Evolutionary conservation across 2,888 invertebrate species (phyloP), one percentile per base, ranked within the genome.

Genomic region (Drosophila paramelanica): DNA sequence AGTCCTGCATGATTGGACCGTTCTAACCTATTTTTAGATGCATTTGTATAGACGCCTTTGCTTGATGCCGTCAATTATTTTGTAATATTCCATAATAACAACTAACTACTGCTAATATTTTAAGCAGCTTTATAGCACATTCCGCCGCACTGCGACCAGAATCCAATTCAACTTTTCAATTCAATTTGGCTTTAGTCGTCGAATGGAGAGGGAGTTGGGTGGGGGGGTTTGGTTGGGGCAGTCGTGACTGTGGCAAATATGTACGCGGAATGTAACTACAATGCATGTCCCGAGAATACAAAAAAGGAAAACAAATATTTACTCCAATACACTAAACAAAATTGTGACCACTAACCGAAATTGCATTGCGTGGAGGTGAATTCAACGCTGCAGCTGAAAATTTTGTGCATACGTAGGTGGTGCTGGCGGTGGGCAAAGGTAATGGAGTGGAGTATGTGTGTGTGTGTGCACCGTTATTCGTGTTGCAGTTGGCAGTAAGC

Each of bases 341-440:
- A 88, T 81, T 78, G 81, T 87, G 88, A 73, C 73, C 82, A 88
- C 82, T 88, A 88, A 82, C 76, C 71, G 71, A 82, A 82, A 82
- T 82, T 82, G 88, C 82, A 87, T 84, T 84, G 68, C 74, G 57
- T 69, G 61, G 53, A 50, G 74, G 52, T 76, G 52, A 8, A 41
- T 17, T 43, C 23, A 36, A 23, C 13, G 43, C 27, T 10, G 11
- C 46, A 14, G 43, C 20, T 36, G 23, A 14, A 14, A 20, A 31
- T 43, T 41, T 17, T 31, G 27, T 17, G 23, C 43, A 17, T 25
- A 17, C n/a, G 13, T 13, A 36, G 51, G 39, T 23, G 45, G 51
- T 20, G 31, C 13, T 31, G 13, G 33, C 17, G 6, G 11, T 33
- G 31, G 0, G 0, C n/a, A 10, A 20, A 2, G 36, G 5, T 43